phyloP scores from a whole-genome alignment of 2,888 invertebrate species.

The Watsonalla cultraria region DNA sequence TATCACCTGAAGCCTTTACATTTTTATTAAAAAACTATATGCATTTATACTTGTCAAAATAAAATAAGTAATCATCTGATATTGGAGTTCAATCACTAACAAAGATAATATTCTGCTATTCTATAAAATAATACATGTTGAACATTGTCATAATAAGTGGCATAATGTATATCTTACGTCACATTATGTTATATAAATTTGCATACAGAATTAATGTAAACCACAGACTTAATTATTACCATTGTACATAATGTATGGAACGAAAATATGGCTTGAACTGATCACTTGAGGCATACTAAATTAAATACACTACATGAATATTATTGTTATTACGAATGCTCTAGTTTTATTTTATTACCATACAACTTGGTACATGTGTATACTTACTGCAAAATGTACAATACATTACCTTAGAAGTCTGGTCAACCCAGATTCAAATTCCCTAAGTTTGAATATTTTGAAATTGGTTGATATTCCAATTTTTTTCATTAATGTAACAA shows the following conservation, averaged over 20 bases:
- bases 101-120: slow-evolving; percentile 14
- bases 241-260: slow-evolving; percentile 57
- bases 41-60: slow-evolving; percentile 64
- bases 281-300: slow-evolving; percentile 44
- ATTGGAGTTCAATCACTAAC: slow-evolving; percentile 23
- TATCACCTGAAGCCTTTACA: slow-evolving; percentile 55
- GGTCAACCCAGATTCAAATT: too few species aligned
- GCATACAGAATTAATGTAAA: slow-evolving; percentile 15
- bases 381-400: not conserved
- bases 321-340: slow-evolving; percentile 3
- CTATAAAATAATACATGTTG: slow-evolving; percentile 5
- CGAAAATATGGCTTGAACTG: slow-evolving; percentile 62
- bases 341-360: not conserved
- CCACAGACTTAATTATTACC: slow-evolving; percentile 33
- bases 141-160: slow-evolving; percentile 18
- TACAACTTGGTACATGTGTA: not conserved
- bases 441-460: too few species aligned
- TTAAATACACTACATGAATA: slow-evolving; percentile 16
- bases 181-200: slow-evolving; percentile 12
- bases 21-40: slow-evolving; percentile 72
- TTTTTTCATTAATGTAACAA: too few species aligned
- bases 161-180: slow-evolving; percentile 35
- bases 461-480: too few species aligned
- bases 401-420: too few species aligned
- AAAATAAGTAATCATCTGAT: slow-evolving; percentile 44